A percentile compares a stretch with the other conserved stretches of the same genome.
Conservation (phyloP, 2,888 invertebrate genomes). For the Zygothrica quintamaculata region DNA sequence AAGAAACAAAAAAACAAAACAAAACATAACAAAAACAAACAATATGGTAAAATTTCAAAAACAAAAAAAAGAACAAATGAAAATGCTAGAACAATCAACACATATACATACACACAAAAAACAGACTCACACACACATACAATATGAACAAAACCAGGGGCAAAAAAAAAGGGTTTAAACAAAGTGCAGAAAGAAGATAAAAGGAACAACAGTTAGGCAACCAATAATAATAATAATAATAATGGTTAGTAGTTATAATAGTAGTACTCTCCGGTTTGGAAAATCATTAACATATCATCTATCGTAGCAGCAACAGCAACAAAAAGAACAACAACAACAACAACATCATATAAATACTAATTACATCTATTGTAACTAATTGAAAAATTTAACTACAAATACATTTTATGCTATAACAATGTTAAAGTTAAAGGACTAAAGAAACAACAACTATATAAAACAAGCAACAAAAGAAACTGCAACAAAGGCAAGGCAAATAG, state of each 20-base stretch:
- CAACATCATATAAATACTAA: constrained; percentile 48
- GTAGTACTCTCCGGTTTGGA: constrained; percentile 40
- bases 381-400: constrained; percentile 60
- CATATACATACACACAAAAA: constrained; percentile 35
- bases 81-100: constrained; percentile 80
- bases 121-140: constrained; percentile 21
- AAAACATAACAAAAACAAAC: background rate
- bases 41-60: constrained; percentile 1
- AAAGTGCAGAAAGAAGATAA: constrained; percentile 15
- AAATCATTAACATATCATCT: constrained; percentile 83
- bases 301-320: constrained; percentile 71
- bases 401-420: constrained; percentile 56
- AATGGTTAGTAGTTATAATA: constrained; percentile 19
- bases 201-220: too few species aligned
- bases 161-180: constrained; percentile 10
- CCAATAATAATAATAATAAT: constrained; percentile 22
- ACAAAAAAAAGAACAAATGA: constrained; percentile 20
- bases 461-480: constrained; percentile 25
- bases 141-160: constrained; percentile 41
- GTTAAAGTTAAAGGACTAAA: constrained; percentile 45
- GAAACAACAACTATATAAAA: constrained; percentile 16
- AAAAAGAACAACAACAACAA: constrained; percentile 26
- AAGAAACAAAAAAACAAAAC: constrained; percentile 9
- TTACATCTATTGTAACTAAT: constrained; percentile 63
- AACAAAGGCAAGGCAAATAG: constrained; percentile 56